phyloP scores from a whole-genome alignment of 2,888 invertebrate genomes.

The Mythimna vitellina region DNA sequence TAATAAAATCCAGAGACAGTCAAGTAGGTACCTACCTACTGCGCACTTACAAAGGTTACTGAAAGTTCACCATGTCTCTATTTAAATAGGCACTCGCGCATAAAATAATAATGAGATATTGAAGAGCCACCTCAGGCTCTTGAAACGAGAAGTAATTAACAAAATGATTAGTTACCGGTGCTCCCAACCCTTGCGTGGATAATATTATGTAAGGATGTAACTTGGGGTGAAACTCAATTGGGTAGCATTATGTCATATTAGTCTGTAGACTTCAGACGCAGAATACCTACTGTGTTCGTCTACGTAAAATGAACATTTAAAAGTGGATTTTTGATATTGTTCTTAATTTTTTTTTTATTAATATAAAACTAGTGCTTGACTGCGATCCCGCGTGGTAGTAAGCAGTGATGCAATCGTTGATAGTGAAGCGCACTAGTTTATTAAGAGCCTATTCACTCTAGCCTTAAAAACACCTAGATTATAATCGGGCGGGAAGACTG shows the following conservation, averaged over 20 bases:
- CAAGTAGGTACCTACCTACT: neutral
- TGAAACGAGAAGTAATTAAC: conserved; percentile 61
- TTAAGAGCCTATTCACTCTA: too few relatives aligned
- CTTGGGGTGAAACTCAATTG: conserved; percentile 48
- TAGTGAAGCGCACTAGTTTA: too few relatives aligned
- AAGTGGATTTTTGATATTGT: neutral
- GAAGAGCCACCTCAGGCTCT: conserved; percentile 52
- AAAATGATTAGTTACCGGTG: conserved; percentile 59
- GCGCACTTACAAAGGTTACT: conserved; percentile 8
- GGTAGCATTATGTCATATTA: conserved; percentile 20
- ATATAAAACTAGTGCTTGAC: too few relatives aligned
- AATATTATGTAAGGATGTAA: conserved; percentile 39
- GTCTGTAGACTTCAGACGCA: neutral
- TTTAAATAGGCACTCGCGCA: conserved; percentile 44
- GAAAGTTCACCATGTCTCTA: conserved; percentile 22
- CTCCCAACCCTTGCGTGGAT: conserved; percentile 48
- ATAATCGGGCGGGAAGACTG: too few relatives aligned
- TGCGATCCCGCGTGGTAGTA: too few relatives aligned
- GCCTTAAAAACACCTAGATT: too few relatives aligned
- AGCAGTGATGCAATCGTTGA: too few relatives aligned
- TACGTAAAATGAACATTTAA: neutral
- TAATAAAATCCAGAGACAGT: neutral
- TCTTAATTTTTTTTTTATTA: too few relatives aligned
- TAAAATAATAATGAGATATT: conserved; percentile 66
- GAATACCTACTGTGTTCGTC: neutral